phyloP scores from a whole-genome alignment of 2,797 vertebrate genomes.

The Leptatherina wallacei region DNA sequence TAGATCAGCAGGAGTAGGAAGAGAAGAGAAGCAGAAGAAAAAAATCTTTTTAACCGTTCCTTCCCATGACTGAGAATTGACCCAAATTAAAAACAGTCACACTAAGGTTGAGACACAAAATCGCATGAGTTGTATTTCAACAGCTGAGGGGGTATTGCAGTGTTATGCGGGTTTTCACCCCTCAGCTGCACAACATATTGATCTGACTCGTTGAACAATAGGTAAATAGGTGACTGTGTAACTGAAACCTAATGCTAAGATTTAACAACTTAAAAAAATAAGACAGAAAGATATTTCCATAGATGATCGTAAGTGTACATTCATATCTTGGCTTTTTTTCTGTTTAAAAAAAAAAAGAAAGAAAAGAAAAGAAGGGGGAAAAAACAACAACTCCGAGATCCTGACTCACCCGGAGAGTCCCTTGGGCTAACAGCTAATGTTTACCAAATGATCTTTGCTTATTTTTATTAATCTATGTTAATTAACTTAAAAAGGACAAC shows the following conservation, averaged over 20 bases:
- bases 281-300: not conserved
- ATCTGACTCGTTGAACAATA: constrained; percentile 21
- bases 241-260: not conserved
- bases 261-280: not conserved
- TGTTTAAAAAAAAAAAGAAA: not conserved
- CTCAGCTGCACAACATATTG: not conserved
- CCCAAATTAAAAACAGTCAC: constrained; percentile 66
- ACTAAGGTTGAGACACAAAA: constrained; percentile 6
- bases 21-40: constrained; percentile 32
- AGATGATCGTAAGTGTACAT: not conserved
- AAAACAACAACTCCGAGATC: not conserved
- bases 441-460: constrained; percentile 32
- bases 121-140: not conserved
- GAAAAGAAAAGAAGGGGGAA: too few relatives aligned
- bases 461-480: not conserved
- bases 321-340: not conserved
- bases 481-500: not conserved
- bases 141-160: not conserved
- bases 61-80: constrained; percentile 59
- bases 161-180: not conserved
- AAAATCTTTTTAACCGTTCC: constrained; percentile 54
- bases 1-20: constrained; percentile 79
- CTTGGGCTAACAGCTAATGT: constrained; percentile 18
- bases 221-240: constrained; percentile 1
- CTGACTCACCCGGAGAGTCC: constrained; percentile 20